Evolutionary conservation across 2,888 invertebrate species (phyloP).

Genomic region (Drosophila kanekoi): DNA sequence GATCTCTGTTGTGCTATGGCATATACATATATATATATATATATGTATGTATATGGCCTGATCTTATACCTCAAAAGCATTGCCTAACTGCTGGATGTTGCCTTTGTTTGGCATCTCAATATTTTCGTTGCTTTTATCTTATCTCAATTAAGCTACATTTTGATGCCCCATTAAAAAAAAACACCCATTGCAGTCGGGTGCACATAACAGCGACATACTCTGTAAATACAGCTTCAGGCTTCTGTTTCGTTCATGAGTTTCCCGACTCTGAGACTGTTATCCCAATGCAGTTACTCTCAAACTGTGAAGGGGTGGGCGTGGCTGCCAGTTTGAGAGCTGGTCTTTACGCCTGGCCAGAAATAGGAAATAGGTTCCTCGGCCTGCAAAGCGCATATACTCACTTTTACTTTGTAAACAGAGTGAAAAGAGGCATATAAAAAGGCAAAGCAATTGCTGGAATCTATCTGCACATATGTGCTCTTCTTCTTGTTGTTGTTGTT

Average conservation of each 20-base stretch:
- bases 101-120: conserved; percentile 26
- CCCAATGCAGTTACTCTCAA: too few species aligned
- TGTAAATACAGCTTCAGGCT: too few species aligned
- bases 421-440: conserved; percentile 1
- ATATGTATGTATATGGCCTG: background rate
- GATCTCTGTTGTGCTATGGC: too few species aligned
- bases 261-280: too few species aligned
- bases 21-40: too few species aligned
- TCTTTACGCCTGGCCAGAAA: too few species aligned
- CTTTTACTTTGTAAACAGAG: too few species aligned
- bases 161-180: conserved; percentile 25
- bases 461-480: conserved; percentile 6
- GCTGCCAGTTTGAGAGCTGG: too few species aligned
- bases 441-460: conserved; percentile 26
- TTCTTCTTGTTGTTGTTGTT: conserved; percentile 18
- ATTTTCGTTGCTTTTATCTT: conserved; percentile 60
- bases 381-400: too few species aligned
- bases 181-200: background rate
- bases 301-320: too few species aligned
- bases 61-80: conserved; percentile 15
- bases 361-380: too few species aligned
- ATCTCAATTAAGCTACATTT: conserved; percentile 46
- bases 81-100: conserved; percentile 39
- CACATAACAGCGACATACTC: background rate
- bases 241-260: too few species aligned